Evolutionary conservation across 2,797 vertebrate genomes (phyloP), one percentile per base, ranked within the genome.

Genomic region (Gadopsis bispinosus): DNA sequence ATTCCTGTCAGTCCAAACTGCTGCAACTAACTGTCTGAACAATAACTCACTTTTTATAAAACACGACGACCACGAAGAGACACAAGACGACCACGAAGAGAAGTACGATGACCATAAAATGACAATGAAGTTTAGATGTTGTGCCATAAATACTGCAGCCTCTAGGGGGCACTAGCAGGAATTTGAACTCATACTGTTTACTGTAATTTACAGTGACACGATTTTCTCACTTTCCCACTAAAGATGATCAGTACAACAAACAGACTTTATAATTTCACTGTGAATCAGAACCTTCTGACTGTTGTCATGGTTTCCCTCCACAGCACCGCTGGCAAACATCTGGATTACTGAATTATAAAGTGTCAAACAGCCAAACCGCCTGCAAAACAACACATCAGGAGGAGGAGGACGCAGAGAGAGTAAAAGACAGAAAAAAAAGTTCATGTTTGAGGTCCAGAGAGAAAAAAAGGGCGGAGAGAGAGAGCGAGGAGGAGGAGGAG

Each of bases 361-460:
- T 31, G 61, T 59, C 33, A 50, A 59, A 68, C 58, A 71, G 63
- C 59, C 53, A 64, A 62, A 61, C 16, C 0, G 11, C 22, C 22
- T 69, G 59, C 26, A 75, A 75, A 74, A 74, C 70, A 75, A 65
- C 41, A 74, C 69, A 12, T 26, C 9, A 17, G 62, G 33, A n/a
- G 17, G 5, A 16, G 54, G 41, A 29, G 13, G 14, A 45, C 3
- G 8, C 58, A 73, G 41, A 22, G 53, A 10, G 22, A 47, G 55
- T 16, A 7, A 55, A 50, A 20, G 39, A 43, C 5, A 59, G 10
- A 4, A 71, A 22, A 48, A n/a, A n/a, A 45, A 29, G 1, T 9
- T 61, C 62, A 58, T 79, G 80, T 89, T 81, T 47, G 37, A 73
- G 39, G 22, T 74, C 59, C 73, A 87, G 70, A 66, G 61, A 53